Evolutionary conservation across 2,113 vertebrate genomes (phyloP).

Genomic region (Pithys albifrons): DNA sequence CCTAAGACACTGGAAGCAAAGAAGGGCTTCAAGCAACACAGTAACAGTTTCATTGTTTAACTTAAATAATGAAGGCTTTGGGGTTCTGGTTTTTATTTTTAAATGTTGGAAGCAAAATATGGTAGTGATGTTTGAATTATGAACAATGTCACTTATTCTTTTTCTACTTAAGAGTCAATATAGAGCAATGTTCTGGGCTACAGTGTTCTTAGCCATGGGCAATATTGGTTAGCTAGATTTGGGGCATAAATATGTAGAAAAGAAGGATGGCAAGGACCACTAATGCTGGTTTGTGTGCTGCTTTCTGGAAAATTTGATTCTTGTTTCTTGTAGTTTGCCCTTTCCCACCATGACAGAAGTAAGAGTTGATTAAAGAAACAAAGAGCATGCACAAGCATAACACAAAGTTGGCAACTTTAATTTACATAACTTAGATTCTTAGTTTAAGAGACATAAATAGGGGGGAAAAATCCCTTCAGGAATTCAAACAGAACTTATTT

Average conservation of each 20-base stretch:
- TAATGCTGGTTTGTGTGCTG: background rate
- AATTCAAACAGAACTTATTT: background rate
- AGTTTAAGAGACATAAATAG: background rate
- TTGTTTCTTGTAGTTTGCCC: background rate
- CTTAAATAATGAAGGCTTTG: conserved; percentile 70
- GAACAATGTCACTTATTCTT: conserved; percentile 41
- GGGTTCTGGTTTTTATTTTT: conserved; percentile 64
- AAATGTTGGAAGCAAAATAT: conserved; percentile 45
- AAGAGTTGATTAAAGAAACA: background rate
- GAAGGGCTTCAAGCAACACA: conserved; percentile 21
- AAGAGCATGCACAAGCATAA: background rate
- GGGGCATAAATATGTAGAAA: background rate
- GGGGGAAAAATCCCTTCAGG: background rate
- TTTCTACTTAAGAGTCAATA: conserved; percentile 58
- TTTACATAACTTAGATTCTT: conserved; percentile 22
- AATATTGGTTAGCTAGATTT: background rate
- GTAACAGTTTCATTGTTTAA: conserved; percentile 73
- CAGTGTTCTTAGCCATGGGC: background rate
- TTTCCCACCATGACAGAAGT: background rate
- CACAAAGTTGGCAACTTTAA: background rate
- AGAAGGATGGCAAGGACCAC: background rate
- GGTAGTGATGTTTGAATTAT: conserved; percentile 27
- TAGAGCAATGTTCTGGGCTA: background rate
- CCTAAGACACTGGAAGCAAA: conserved; percentile 47
- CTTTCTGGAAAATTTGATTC: background rate